Percentiles rank a stretch among this genome's conserved stretches.
Evolutionary conservation across 2,888 invertebrate genomes (phyloP).

Genomic region (Lottia scabra): DNA sequence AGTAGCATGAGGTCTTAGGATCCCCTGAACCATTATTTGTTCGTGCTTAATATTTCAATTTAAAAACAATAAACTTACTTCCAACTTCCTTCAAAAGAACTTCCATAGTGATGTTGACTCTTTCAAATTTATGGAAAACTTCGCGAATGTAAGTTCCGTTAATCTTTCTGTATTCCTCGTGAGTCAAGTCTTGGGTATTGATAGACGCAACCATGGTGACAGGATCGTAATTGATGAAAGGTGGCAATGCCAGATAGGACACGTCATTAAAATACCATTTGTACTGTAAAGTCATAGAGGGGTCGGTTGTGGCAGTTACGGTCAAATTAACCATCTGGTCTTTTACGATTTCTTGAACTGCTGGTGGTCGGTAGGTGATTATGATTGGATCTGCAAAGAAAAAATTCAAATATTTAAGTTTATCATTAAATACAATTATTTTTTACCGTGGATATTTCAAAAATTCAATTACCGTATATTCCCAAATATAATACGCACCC

Average conservation of each 20-base stretch:
- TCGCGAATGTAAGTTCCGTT: conserved; percentile 21
- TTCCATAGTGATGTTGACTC: not conserved
- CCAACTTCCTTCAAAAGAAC: not conserved
- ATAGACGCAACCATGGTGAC: conserved; percentile 21
- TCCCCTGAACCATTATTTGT: too few species aligned
- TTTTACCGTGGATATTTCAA: too few species aligned
- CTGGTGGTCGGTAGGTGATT: conserved; percentile 5
- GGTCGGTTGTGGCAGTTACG: conserved; percentile 24
- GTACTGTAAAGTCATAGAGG: conserved; percentile 15
- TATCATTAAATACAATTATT: too few species aligned
- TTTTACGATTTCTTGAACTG: conserved; percentile 16
- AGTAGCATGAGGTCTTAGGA: too few species aligned
- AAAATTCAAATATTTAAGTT: too few species aligned
- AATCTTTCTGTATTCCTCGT: conserved; percentile 20
- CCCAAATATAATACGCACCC: too few species aligned
- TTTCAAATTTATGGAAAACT: conserved; percentile 17
- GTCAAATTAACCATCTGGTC: conserved; percentile 33
- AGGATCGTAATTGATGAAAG: conserved; percentile 16
- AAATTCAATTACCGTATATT: too few species aligned
- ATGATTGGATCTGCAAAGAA: conserved; percentile 31
- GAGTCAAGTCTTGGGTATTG: conserved; percentile 25
- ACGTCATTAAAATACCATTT: conserved; percentile 27
- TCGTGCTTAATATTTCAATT: too few species aligned
- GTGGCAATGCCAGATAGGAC: conserved; percentile 13
- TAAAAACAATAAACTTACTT: too few species aligned